Evolutionary conservation across 2,797 vertebrate species (phyloP).

Genomic region (Gymnothorax javanicus): DNA sequence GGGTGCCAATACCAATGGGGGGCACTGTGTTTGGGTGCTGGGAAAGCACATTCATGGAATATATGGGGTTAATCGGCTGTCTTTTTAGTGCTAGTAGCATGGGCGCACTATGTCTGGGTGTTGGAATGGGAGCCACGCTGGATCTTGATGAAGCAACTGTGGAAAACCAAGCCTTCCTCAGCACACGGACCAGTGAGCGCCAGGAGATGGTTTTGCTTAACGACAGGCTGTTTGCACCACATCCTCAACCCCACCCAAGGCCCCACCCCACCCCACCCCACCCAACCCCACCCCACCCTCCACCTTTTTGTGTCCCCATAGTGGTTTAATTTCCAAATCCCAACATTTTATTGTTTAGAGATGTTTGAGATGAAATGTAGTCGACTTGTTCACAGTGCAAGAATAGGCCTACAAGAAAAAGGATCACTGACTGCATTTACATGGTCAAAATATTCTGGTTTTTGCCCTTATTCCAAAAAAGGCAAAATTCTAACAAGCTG

Average conservation of each 20-base stretch:
- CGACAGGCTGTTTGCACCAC: constrained; percentile 60
- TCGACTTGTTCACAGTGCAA: not conserved
- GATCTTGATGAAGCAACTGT: constrained; percentile 71
- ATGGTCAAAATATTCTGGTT: no score
- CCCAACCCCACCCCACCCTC: not conserved
- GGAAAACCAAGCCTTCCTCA: constrained; percentile 70
- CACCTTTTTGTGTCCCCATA: not conserved
- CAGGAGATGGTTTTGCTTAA: constrained; percentile 73
- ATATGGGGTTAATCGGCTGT: not conserved
- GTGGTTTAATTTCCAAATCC: not conserved
- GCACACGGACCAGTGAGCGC: constrained; percentile 65
- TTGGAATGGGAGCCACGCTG: constrained; percentile 49
- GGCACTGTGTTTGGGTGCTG: not conserved
- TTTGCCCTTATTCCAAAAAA: no score
- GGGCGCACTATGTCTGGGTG: constrained; percentile 41
- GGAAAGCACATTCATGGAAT: not conserved
- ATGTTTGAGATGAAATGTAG: not conserved
- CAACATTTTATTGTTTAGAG: not conserved
- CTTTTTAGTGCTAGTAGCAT: constrained; percentile 51
- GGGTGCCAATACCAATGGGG: not conserved
- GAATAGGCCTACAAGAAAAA: not conserved
- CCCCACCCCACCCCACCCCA: not conserved
- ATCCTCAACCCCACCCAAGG: not conserved
- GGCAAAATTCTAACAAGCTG: no score
- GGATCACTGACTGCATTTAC: not conserved